Conservation (phyloP, 2,113 vertebrate species). For the Serinus canaria region DNA sequence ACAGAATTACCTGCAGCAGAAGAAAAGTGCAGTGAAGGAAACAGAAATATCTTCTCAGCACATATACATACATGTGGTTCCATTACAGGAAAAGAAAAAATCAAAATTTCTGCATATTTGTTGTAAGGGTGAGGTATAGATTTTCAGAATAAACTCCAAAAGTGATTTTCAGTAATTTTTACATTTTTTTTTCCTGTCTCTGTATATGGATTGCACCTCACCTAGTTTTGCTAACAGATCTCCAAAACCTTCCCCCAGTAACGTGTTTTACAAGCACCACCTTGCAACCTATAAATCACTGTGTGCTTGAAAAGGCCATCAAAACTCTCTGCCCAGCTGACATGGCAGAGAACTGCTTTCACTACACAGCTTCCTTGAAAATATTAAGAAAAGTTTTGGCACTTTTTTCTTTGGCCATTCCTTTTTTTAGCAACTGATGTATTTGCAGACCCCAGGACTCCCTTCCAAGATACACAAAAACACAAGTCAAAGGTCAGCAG, state of each 20-base stretch:
- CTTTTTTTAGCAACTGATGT: slow-evolving; percentile 43
- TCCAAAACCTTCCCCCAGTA: not conserved
- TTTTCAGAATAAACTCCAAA: not conserved
- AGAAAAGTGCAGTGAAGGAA: not conserved
- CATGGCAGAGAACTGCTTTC: not conserved
- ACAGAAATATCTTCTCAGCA: not conserved
- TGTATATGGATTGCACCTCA: not conserved
- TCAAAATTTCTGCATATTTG: not conserved
- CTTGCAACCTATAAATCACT: not conserved
- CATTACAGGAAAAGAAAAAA: not conserved
- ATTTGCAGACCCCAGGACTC: slow-evolving; percentile 58
- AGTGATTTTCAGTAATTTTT: not conserved
- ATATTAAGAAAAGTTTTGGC: not conserved
- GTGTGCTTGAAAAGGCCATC: not conserved
- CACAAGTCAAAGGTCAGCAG: slow-evolving; percentile 69
- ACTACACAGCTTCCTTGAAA: not conserved
- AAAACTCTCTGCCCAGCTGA: not conserved
- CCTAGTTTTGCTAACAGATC: not conserved
- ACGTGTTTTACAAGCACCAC: not conserved
- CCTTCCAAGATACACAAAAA: slow-evolving; percentile 67
- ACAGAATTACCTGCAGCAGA: not conserved
- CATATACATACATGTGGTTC: not conserved
- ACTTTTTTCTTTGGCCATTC: slow-evolving; percentile 43
- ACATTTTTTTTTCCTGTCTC: not conserved
- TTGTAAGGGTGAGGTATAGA: not conserved